Base-by-base conservation (phyloP, 2,888 invertebrate species). In the Sinodicranocentrus sp. region DNA sequence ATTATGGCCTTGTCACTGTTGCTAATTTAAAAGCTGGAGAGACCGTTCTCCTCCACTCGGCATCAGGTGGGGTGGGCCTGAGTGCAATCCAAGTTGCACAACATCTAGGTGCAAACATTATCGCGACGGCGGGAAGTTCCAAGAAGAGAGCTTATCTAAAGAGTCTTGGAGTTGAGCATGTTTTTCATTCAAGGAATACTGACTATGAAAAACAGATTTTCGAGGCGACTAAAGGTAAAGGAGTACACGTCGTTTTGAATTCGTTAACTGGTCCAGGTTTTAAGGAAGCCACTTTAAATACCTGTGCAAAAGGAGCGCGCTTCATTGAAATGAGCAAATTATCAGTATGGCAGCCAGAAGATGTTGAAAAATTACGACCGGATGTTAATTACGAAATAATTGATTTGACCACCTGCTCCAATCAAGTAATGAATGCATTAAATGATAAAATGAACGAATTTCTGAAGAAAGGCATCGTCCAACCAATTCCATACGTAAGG, bases 241-340 rank as follows among this genome's bases (percentile, higher is more conserved):
- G 85, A 10, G 85, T 86, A 15, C 79, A 83, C 33, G 65, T 86
- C 10, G 85, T 87, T n/a, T 59, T 87, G 10, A 85, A 85, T 25
- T 85, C 85, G 6, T 54, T 87, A 2, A 85, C 85, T 2, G 72
- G 85, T n/a, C 78, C 85, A 1, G 85, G 85, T 0, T 84, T 87
- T 21, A 87, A 87, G 23, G 86, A 87, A 61, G 76, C 84, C 0
- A 43, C 82, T 0, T 48, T 87, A 2, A 28, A 23, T 0, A 43
- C 26, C 6, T 85, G 85, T 67, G 67, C 67, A 0, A 13, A 72
- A 26, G 63, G 67, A 19, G 86, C 85, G 15, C 61, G 82, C 5
- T 86, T 85, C 65, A 39, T 86, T 0, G 86, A 86, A 76, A 86
- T 86, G 80, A 84, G 84, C 13, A 85, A 84, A 26, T n/a, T 86